A percentile compares a stretch with the other conserved stretches of the same genome.
Evolutionary conservation across 2,797 vertebrate genomes (phyloP).

Genomic region (Clarias platycephalus): DNA sequence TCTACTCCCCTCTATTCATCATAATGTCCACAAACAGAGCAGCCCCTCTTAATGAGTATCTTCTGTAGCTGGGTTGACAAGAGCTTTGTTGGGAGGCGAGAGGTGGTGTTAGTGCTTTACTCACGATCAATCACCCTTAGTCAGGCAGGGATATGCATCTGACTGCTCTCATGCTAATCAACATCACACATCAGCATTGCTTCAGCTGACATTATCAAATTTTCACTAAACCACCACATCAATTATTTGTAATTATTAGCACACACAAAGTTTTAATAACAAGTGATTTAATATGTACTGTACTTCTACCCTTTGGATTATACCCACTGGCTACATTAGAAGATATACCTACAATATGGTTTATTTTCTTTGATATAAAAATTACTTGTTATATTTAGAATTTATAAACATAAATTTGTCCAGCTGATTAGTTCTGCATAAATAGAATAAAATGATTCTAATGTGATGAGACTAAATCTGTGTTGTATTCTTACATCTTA

Average conservation of each 20-base stretch:
- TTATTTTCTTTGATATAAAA: background rate
- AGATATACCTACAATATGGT: background rate
- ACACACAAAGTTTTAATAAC: background rate
- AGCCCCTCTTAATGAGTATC: constrained; percentile 49
- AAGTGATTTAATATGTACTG: background rate
- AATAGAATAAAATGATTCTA: background rate
- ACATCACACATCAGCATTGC: constrained; percentile 61
- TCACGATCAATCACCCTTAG: constrained; percentile 70
- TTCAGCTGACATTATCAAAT: constrained; percentile 67
- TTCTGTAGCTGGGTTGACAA: constrained; percentile 40
- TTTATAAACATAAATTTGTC: background rate
- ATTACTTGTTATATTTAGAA: background rate
- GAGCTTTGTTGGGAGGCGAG: constrained; percentile 45
- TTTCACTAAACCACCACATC: constrained; percentile 63
- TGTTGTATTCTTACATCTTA: background rate
- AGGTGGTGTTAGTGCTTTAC: constrained; percentile 51
- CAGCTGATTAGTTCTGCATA: background rate
- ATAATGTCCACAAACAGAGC: constrained; percentile 48
- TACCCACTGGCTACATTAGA: background rate
- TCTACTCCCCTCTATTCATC: constrained; percentile 60
- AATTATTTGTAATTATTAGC: constrained; percentile 70
- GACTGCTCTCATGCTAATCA: constrained; percentile 49
- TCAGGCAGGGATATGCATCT: constrained; percentile 49
- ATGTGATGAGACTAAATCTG: background rate
- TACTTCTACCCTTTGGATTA: too few species aligned